These are phyloP conservation scores for Isotomurus palustris DNA, from an alignment of 2,888 invertebrate species.

Conservation along the genomic window DNA sequence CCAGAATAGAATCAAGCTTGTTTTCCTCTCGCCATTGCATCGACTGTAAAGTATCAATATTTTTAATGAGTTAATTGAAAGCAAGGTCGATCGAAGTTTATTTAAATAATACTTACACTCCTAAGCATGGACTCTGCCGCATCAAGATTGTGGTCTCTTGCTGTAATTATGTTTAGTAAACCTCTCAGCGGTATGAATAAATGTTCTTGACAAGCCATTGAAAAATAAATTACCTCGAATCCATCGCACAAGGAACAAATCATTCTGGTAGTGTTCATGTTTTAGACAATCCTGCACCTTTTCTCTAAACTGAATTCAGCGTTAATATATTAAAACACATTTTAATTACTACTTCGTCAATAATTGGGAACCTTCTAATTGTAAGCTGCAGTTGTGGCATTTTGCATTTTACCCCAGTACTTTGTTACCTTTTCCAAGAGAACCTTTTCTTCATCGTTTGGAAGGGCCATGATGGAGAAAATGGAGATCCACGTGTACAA, in stretches of 20 bases:
- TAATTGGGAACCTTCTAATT: no score
- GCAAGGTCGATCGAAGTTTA: background rate
- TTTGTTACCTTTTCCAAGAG: background rate
- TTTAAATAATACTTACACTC: background rate
- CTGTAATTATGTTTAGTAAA: no score
- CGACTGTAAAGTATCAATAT: slow-evolving; percentile 9
- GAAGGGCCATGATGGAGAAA: background rate
- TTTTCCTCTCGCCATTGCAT: slow-evolving; percentile 24
- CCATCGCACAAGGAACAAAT: background rate
- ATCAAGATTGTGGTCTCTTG: background rate
- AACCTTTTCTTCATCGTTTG: background rate
- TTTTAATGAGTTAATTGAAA: no score
- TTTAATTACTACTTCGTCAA: no score
- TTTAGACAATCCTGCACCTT: background rate
- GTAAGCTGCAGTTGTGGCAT: no score
- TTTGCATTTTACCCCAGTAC: no score
- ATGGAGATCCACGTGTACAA: no score
- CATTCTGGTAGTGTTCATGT: background rate
- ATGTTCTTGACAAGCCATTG: no score
- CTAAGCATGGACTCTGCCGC: background rate
- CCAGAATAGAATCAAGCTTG: slow-evolving; percentile 12
- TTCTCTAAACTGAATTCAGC: background rate
- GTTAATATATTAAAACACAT: no score
- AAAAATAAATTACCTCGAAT: no score
- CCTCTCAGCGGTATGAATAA: no score